Conservation (phyloP, 2,113 vertebrate species). For the Leiothrix lutea region DNA sequence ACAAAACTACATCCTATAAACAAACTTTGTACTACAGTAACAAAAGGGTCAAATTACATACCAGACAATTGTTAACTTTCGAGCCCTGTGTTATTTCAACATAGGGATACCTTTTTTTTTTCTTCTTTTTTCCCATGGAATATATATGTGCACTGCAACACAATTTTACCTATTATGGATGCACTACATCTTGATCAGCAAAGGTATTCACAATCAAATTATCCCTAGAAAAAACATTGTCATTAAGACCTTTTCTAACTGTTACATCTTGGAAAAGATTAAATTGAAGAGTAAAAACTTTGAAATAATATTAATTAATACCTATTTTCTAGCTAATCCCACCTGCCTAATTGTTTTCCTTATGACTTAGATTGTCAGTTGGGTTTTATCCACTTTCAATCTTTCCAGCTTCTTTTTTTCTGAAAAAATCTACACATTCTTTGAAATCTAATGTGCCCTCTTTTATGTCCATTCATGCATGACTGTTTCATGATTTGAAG, state of each 20-base stretch:
- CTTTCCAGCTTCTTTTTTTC: not conserved
- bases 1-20: not conserved
- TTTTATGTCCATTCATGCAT: not conserved
- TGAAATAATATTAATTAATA: not conserved
- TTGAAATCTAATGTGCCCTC: not conserved
- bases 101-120: rapidly evolving
- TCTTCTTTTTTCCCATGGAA: not conserved
- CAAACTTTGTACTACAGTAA: not conserved
- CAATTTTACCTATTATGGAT: not conserved
- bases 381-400: not conserved
- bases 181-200: not conserved
- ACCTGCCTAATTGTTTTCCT: not conserved
- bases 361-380: not conserved
- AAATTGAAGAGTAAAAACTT: not conserved
- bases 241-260: not conserved
- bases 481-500: not conserved
- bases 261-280: not conserved
- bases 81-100: not conserved
- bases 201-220: not conserved
- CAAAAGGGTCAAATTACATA: not conserved
- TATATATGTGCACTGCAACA: not conserved
- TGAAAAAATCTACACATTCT: not conserved
- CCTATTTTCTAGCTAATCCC: not conserved
- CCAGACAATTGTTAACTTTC: not conserved
- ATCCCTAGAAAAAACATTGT: not conserved